Conservation (phyloP, 2,888 invertebrate species). For the Diarsia rubi region DNA sequence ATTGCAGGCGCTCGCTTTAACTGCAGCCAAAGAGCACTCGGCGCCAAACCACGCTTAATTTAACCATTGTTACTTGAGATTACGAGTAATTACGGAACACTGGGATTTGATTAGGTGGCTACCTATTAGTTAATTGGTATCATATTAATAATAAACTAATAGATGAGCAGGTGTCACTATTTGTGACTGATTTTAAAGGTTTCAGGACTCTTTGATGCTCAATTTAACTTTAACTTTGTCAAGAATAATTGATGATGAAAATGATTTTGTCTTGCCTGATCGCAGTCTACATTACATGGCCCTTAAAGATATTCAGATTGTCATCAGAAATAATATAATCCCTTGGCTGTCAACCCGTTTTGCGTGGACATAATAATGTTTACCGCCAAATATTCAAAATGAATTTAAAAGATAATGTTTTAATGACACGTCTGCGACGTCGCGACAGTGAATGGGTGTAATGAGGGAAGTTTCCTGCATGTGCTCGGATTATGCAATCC, state of each 20-base stretch:
- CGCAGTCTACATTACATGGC: background rate
- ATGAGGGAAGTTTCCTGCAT: slow-evolving; percentile 23
- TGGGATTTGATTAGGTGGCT: slow-evolving; percentile 40
- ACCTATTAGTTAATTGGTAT: slow-evolving; percentile 17
- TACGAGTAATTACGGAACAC: slow-evolving; percentile 49
- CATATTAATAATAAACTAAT: background rate
- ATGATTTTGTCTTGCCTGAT: background rate
- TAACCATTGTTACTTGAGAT: slow-evolving; percentile 73
- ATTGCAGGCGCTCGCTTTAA: slow-evolving; percentile 74
- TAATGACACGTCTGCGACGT: slow-evolving; percentile 24
- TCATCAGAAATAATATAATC: background rate
- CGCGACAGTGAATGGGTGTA: slow-evolving; percentile 35
- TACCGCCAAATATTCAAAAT: slow-evolving; percentile 13
- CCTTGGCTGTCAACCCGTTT: too few relatives aligned
- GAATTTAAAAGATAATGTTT: slow-evolving; percentile 17
- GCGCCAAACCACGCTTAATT: slow-evolving; percentile 77
- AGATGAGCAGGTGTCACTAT: background rate
- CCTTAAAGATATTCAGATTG: background rate
- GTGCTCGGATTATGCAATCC: slow-evolving; percentile 34
- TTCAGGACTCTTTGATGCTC: too few relatives aligned
- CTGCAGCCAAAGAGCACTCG: slow-evolving; percentile 71
- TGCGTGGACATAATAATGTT: background rate
- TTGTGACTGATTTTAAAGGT: background rate
- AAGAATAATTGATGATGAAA: background rate
- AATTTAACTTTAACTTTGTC: background rate